phyloP scores from a whole-genome alignment of 1,140 invertebrate genomes.

The Aphidius gifuensis region DNA sequence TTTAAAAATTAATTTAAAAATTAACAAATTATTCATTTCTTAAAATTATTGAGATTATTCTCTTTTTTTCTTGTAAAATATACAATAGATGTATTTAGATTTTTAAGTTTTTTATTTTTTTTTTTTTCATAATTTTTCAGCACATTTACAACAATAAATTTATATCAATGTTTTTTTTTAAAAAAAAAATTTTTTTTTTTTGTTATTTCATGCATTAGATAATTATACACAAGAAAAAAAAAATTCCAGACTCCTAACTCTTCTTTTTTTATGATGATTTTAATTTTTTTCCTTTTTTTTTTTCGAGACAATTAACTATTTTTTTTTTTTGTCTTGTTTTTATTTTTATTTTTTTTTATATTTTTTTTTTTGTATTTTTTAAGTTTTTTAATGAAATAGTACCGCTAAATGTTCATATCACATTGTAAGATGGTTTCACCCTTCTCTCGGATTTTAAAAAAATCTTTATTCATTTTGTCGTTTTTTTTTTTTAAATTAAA shows the following conservation, averaged over 20 bases:
- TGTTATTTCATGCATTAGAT: background rate
- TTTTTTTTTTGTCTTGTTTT: conserved; percentile 20
- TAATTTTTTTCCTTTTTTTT: conserved; percentile 18
- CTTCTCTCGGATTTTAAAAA: conserved; percentile 2
- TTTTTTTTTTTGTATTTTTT: conserved; percentile 25
- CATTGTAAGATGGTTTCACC: conserved; percentile 42
- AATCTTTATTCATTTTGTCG: background rate
- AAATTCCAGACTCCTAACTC: conserved; percentile 13
- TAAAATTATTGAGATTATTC: too few relatives aligned
- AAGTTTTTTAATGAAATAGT: conserved; percentile 40
- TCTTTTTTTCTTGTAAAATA: too few relatives aligned
- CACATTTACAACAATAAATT: too few relatives aligned
- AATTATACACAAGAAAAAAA: conserved; percentile 1
- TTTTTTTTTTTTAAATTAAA: conserved; percentile 7
- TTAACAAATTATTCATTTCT: too few relatives aligned
- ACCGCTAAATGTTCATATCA: conserved; percentile 54
- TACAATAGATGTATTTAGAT: too few relatives aligned
- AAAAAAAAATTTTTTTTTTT: conserved; percentile 4
- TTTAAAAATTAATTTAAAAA: too few relatives aligned
- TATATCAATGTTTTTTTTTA: conserved; percentile 10
- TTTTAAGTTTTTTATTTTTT: too few relatives aligned
- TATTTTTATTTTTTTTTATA: conserved; percentile 19
- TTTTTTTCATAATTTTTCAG: too few relatives aligned
- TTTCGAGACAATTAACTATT: conserved; percentile 15
- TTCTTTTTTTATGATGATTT: conserved; percentile 17